These are phyloP conservation scores for Mus musculus DNA, from an alignment of 2,113 vertebrate genomes.

Conservation along the genomic window GRCm39 chr1:33939501-33940000, in stretches of 20 bases:
- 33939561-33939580: constrained; percentile 43
- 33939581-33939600: constrained; percentile 45
- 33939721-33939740: constrained; percentile 43
- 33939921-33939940: background rate
- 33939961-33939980: background rate
- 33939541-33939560: constrained; percentile 66
- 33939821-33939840: constrained; percentile 34
- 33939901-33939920: background rate
- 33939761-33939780: constrained; percentile 13
- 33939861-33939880: background rate
- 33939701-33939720: constrained; percentile 13
- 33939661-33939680: constrained; percentile 58
- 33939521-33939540: constrained; percentile 41
- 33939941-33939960: constrained; percentile 21
- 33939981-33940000: background rate
- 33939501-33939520: constrained; percentile 64
- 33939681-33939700: constrained; percentile 4
- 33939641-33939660: background rate
- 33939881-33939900: background rate
- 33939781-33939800: constrained; percentile 55
- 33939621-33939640: background rate
- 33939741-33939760: constrained; percentile 45
- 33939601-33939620: background rate
- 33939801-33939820: constrained; percentile 31
- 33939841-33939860: background rate